A percentile compares a stretch with the other conserved stretches of the same genome.
Evolutionary conservation across 2,797 vertebrate genomes (phyloP).

Genomic region (Melopsittacus undulatus): DNA sequence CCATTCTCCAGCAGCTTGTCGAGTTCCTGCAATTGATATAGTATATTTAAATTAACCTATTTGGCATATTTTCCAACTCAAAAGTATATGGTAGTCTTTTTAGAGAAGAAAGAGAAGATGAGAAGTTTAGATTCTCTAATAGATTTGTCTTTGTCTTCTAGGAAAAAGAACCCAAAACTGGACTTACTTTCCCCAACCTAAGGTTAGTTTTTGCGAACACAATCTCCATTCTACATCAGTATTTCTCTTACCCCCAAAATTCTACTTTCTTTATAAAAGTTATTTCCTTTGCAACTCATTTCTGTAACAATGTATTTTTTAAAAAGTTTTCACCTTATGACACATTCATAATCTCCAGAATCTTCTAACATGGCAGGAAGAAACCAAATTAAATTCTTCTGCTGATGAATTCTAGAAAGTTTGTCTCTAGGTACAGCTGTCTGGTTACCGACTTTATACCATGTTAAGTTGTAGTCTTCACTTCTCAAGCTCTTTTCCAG

Average conservation of each 20-base stretch:
- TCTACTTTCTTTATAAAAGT: background rate
- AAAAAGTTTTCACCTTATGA: constrained; percentile 62
- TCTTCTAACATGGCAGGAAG: constrained; percentile 66
- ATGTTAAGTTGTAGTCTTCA: constrained; percentile 55
- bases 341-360: constrained; percentile 66
- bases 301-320: background rate
- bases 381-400: constrained; percentile 64
- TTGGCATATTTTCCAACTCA: background rate
- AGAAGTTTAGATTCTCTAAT: background rate
- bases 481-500: background rate
- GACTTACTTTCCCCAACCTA: background rate
- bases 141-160: background rate
- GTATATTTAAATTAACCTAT: background rate
- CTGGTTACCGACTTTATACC: constrained; percentile 63
- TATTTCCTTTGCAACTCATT: background rate
- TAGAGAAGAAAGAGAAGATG: background rate
- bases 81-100: background rate
- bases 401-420: constrained; percentile 61
- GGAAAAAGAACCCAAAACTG: background rate
- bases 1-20: constrained; percentile 70
- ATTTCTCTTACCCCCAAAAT: background rate
- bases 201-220: background rate
- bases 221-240: background rate
- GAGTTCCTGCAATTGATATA: constrained; percentile 73
- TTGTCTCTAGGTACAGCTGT: constrained; percentile 53